A percentile compares a stretch with the other conserved stretches of the same genome.
phyloP scores from a whole-genome alignment of 2,113 vertebrate genomes.

The Grantiella picta region DNA sequence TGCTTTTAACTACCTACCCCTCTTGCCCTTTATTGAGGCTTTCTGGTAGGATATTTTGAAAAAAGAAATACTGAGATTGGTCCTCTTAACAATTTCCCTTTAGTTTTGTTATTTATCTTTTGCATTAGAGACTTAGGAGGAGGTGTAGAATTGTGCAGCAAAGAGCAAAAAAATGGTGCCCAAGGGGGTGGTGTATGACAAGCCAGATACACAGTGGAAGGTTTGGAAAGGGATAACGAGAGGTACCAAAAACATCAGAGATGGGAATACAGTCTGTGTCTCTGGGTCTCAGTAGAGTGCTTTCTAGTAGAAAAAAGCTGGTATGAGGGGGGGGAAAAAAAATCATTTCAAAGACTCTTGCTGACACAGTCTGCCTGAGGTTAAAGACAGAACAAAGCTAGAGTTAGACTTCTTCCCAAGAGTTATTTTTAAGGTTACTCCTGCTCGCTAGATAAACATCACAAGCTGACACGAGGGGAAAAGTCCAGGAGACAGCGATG shows the following conservation, averaged over 20 bases:
- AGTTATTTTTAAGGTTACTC: neutral
- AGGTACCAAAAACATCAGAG: neutral
- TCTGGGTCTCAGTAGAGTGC: neutral
- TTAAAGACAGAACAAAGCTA: neutral
- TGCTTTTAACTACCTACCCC: neutral
- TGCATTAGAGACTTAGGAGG: neutral
- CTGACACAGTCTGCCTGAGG: constrained; percentile 5
- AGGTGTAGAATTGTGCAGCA: neutral
- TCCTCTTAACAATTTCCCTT: neutral
- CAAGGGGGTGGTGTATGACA: neutral
- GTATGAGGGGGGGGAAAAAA: neutral
- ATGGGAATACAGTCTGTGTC: neutral
- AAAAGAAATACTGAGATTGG: neutral
- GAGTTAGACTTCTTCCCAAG: neutral
- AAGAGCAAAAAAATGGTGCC: neutral
- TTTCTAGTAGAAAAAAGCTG: neutral
- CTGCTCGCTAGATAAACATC: neutral
- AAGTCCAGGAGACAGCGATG: rapidly evolving
- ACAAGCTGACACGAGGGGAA: rapidly evolving
- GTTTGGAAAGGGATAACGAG: neutral
- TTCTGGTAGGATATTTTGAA: neutral
- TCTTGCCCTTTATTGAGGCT: neutral
- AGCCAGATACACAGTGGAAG: neutral
- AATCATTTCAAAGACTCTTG: neutral
- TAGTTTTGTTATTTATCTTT: neutral